phyloP scores from a whole-genome alignment of 37 sponge, comb jelly and placozoan species.

The Halichondria panicea region DNA sequence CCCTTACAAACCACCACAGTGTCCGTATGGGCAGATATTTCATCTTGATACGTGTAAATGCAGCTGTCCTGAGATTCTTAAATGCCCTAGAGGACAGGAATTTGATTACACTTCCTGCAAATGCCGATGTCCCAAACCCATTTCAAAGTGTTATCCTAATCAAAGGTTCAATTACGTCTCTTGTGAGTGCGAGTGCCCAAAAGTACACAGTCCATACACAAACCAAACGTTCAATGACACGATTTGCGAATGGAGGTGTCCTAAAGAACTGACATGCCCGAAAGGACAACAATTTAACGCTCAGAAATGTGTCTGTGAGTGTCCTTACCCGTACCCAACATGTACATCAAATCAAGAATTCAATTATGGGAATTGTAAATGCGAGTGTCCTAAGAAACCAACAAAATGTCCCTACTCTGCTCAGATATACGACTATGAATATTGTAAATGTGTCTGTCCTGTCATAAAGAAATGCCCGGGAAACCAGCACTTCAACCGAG shows the following conservation, averaged over 20 bases:
- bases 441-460: conserved; percentile 17
- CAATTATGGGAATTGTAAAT: conserved; percentile 21
- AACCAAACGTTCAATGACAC: background rate
- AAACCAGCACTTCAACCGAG: conserved; percentile 21
- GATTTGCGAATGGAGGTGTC: background rate
- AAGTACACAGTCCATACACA: background rate
- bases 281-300: background rate
- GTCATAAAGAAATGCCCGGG: background rate
- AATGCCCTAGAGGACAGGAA: background rate
- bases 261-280: background rate
- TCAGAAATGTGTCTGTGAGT: conserved; percentile 23
- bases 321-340: background rate
- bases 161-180: conserved; percentile 15
- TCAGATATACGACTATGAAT: conserved; percentile 5
- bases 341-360: conserved; percentile 2
- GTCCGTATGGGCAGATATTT: background rate
- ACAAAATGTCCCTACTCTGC: background rate
- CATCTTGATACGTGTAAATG: conserved; percentile 17
- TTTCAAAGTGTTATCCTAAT: background rate
- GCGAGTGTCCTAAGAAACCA: conserved; percentile 6
- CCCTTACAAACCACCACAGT: background rate
- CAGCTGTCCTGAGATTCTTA: background rate
- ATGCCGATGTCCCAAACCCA: conserved; percentile 14
- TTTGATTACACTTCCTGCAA: conserved; percentile 20
- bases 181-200: conserved; percentile 28